Base-by-base conservation (phyloP, 2,888 invertebrate genomes). In the Melitaea athalia region DNA sequence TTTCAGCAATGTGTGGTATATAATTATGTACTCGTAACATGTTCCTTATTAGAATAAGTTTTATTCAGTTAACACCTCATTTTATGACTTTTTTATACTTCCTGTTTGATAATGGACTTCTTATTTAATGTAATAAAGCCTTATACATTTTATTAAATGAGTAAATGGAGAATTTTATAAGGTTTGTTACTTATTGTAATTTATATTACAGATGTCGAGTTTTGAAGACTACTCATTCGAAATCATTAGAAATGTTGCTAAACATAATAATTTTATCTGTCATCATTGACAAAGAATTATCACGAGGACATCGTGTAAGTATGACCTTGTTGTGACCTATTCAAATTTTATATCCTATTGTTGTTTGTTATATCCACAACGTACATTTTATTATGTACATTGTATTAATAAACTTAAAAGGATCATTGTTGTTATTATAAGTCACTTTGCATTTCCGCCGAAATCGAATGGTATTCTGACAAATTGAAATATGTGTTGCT, bases 401-500 rank as follows among this genome's bases (percentile, higher is more conserved):
- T n/a, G n/a, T n/a, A n/a, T 72, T 71, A 50, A 68, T 70, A 71
- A 72, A 72, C 70, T 71, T 62, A 52, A 65, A 69, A 72, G 70
- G 71, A 63, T 67, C 61, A 77, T 80, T 76, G 77, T 75, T 73
- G 68, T 60, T 75, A 79, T 76, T 81, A 83, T 81, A 82, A 70
- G 53, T 61, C 15, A 24, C 81, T 84, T 85, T 84, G 85, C 83
- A 83, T 68, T 81, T 80, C 74, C 72, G 81, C 74, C 72, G 85
- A 85, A 88, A 84, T 77, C 68, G 80, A 83, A 84, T 88, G 87
- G 88, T 83, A 65, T 70, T 70, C 72, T 67, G 81, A 86, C 87
- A 88, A 89, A 89, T 89, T 87, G 82, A 89, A 85, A 88, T 84
- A 83, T 83, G 79, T 85, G 66, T 72, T 42, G 82, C 77, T 84